phyloP scores from a whole-genome alignment of 2,113 vertebrate genomes.

The Pedetes capensis region DNA sequence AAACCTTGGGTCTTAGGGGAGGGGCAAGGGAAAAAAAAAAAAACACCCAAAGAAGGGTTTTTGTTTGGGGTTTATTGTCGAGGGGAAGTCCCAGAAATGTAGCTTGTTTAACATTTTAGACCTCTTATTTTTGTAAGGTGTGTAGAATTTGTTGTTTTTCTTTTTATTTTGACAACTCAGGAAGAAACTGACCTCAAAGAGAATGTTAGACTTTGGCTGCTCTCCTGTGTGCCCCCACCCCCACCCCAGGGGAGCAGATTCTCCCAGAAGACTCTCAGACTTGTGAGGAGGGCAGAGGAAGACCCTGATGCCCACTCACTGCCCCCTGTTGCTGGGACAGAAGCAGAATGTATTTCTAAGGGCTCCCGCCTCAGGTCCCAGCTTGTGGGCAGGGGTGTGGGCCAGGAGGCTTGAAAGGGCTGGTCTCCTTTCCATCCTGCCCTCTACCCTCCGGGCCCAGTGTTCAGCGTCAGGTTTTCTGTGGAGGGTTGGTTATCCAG shows the following conservation, averaged over 20 bases:
- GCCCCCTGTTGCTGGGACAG: constrained; percentile 84
- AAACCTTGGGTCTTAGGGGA: constrained; percentile 57
- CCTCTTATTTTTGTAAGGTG: constrained; percentile 88
- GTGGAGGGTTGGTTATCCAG: neutral
- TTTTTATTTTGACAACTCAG: constrained; percentile 95
- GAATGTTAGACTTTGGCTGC: constrained; percentile 86
- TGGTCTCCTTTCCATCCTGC: neutral
- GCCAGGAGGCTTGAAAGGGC: neutral
- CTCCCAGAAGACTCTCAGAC: constrained; percentile 27
- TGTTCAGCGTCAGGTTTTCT: neutral
- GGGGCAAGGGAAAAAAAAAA: constrained; percentile 42
- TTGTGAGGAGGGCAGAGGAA: constrained; percentile 58
- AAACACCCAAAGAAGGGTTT: constrained; percentile 55
- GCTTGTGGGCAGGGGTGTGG: neutral
- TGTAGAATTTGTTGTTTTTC: constrained; percentile 87
- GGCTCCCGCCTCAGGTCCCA: constrained; percentile 79
- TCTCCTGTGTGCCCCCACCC: constrained; percentile 6
- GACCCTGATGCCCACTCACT: neutral
- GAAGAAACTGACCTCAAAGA: constrained; percentile 98
- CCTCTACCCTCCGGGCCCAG: too few species aligned
- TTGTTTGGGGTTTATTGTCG: constrained; percentile 53
- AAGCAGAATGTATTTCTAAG: constrained; percentile 97
- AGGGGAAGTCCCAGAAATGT: constrained; percentile 77
- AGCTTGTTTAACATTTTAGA: constrained; percentile 88
- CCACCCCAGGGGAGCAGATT: neutral